phyloP scores from a whole-genome alignment of 23 tunicate species.

The Styela clava region DNA sequence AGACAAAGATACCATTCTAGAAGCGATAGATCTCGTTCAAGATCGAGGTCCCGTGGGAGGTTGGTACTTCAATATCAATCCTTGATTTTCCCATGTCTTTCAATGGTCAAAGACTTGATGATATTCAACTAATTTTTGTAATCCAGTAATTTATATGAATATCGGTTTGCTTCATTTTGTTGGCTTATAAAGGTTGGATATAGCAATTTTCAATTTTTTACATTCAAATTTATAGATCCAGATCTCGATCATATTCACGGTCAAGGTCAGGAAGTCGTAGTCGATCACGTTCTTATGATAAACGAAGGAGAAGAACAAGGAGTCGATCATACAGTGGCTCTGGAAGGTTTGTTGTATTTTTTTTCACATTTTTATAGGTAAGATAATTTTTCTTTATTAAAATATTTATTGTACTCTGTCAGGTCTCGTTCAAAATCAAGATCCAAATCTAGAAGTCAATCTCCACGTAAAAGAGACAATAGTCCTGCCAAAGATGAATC shows the following conservation, averaged over 20 bases:
- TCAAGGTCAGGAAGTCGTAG: slow-evolving; percentile 35
- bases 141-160: too few species aligned
- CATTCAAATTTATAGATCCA: too few species aligned
- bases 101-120: not conserved
- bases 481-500: not conserved
- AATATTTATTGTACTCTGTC: too few species aligned
- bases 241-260: slow-evolving; percentile 60
- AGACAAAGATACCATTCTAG: slow-evolving; percentile 34
- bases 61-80: not conserved
- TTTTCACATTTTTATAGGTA: too few species aligned
- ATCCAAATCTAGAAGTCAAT: not conserved
- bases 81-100: not conserved
- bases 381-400: not conserved
- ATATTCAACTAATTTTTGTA: too few species aligned
- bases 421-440: slow-evolving; percentile 36
- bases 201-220: too few species aligned
- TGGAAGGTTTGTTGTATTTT: not conserved
- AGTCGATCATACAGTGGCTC: not conserved
- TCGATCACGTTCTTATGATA: slow-evolving; percentile 36
- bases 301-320: not conserved
- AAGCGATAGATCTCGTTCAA: slow-evolving; percentile 39
- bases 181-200: too few species aligned
- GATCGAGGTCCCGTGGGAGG: slow-evolving; percentile 16
- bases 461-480: not conserved
- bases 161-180: too few species aligned